Base-by-base conservation (phyloP, 2,113 vertebrate species). In the Fulica atra region DNA sequence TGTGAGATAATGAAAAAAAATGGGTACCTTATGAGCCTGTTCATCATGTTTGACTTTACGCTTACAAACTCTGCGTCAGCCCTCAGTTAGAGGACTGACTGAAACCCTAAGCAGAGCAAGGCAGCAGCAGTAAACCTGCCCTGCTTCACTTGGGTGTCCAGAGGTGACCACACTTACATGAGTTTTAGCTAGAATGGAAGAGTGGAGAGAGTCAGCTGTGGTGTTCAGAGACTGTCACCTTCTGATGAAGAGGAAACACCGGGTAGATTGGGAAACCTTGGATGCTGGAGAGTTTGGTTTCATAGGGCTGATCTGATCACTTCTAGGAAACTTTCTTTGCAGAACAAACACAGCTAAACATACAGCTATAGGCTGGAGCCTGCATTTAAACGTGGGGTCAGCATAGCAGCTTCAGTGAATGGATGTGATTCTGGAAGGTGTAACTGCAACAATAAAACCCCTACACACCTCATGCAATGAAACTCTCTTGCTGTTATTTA, bases 1-100 rank as follows among this genome's bases (percentile, higher is more conserved):
- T 1, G 10, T n/a, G 56, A 53, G 16, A 78, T 24, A 40, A 25
- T 40, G 60, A 53, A 14, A 78, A 28, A 40, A 25, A 10, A 20
- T 0, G 4, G 46, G 9, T 4, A 17, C 31, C 25, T 42, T 14
- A 23, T 1, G 13, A 89, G 19, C 19, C 42, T 26, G 2, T 7
- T 31, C 19, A 29, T 20, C 8, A 0, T 4, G 16, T 36, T 21
- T 2, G 17, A 10, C 38, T 29, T 40, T 13, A 9, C 11, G 8
- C 42, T 81, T 23, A 28, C 31, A 44, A 51, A 33, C 14, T 21
- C 63, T 42, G 54, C 54, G 5, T 31, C 46, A 71, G 26, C 44
- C 51, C n/a, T 42, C 44, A 25, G 50, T 53, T 20, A 16, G 31
- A 28, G 65, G 19, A 68, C 36, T 50, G 19, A 68, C 36, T 50